Evolutionary conservation across 2,888 invertebrate genomes (phyloP), one percentile per base, ranked within the genome.

Genomic region (Macaria liturata): DNA sequence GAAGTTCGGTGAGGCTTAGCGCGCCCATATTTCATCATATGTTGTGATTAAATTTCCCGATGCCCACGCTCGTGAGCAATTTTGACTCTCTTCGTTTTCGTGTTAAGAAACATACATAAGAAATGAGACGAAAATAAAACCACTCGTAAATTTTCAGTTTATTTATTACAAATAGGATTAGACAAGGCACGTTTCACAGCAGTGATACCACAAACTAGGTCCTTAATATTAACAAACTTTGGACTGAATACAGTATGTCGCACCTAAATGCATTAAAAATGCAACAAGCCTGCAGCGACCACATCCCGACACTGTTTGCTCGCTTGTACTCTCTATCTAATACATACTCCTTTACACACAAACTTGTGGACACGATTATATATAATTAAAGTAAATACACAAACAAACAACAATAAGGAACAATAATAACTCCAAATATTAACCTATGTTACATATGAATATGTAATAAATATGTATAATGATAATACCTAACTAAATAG

Each of bases 221-320:
- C 70, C 68, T 67, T 74, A 75, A 57, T 63, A 54, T 42, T 49
- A 70, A 60, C 66, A 45, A 51, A 45, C 45, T 56, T 42, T 61
- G 59, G 54, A 65, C 68, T 65, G 67, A 66, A 59, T 61, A 69
- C 45, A 45, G 67, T 72, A 67, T 67, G 71, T 70, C 71, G 73
- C 71, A 75, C 70, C 70, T 80, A 82, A 80, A 82, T 81, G 81
- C 81, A 78, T 71, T 74, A 72, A 63, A 77, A 77, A 76, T 76
- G 74, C 76, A 81, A 75, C 70, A 69, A 71, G 70, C 68, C 67
- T 60, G 60, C 63, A 66, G 64, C 50, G 62, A 62, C 64, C 59
- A 51, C 56, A 54, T 57, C 51, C 64, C 55, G 57, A 59, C 54
- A 59, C 49, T 63, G 59, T 53, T n/a, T 65, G 61, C 57, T 54